A percentile compares a stretch with the other conserved stretches of the same genome.
Conservation (phyloP, 1,140 invertebrate genomes). For the Zaprionus gabonicus region DNA sequence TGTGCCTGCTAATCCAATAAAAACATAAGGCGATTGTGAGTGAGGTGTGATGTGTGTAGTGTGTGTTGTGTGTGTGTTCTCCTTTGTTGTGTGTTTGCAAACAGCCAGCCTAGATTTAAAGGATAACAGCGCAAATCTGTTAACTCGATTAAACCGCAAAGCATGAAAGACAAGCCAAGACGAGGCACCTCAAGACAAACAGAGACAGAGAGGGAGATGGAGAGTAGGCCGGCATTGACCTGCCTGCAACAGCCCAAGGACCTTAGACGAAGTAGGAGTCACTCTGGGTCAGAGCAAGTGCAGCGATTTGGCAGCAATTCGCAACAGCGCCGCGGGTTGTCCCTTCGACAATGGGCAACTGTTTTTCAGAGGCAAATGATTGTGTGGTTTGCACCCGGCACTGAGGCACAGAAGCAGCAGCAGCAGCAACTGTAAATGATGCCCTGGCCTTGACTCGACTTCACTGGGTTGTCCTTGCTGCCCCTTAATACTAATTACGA, state of each 20-base stretch:
- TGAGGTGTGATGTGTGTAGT: background rate
- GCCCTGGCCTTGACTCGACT: slow-evolving; percentile 64
- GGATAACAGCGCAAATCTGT: slow-evolving; percentile 63
- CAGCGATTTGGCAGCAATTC: slow-evolving; percentile 57
- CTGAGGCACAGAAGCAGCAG: slow-evolving; percentile 34
- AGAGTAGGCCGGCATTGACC: background rate
- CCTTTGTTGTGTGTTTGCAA: slow-evolving; percentile 62
- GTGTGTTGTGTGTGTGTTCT: slow-evolving; percentile 4
- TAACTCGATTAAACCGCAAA: slow-evolving; percentile 81
- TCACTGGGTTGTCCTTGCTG: slow-evolving; percentile 63
- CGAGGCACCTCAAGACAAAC: slow-evolving; percentile 11
- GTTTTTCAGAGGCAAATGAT: slow-evolving; percentile 57
- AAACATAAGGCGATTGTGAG: slow-evolving; percentile 50
- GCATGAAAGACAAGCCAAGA: slow-evolving; percentile 51
- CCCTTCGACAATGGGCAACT: slow-evolving; percentile 30
- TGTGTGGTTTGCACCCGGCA: slow-evolving; percentile 60
- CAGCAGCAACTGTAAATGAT: slow-evolving; percentile 73
- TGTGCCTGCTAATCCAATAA: slow-evolving; percentile 75
- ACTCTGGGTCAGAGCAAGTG: slow-evolving; percentile 55
- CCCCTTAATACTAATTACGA: slow-evolving; percentile 33
- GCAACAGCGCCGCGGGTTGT: slow-evolving; percentile 54
- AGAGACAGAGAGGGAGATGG: background rate
- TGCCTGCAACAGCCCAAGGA: background rate
- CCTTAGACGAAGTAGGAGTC: background rate
- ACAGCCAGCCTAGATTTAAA: slow-evolving; percentile 47